phyloP scores from a whole-genome alignment of 1,140 invertebrate species.

The Drosophila baimaii region DNA sequence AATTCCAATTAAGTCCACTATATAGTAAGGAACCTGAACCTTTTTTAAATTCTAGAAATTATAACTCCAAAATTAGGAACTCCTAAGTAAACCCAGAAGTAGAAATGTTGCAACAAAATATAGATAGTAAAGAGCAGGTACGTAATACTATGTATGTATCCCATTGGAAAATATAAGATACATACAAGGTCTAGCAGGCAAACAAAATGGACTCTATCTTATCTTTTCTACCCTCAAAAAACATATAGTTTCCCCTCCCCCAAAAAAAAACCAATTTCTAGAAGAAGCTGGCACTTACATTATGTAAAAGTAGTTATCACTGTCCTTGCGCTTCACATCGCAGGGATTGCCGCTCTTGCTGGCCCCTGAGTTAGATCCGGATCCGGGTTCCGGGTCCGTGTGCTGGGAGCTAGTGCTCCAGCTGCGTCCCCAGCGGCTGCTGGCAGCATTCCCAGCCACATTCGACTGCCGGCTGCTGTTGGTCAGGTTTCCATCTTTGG shows the following conservation, averaged over 20 bases:
- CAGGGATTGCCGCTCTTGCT: conserved; percentile 49
- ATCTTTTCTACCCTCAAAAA: not conserved
- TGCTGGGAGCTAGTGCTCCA: conserved; percentile 59
- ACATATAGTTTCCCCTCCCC: too few relatives aligned
- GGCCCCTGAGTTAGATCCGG: conserved; percentile 24
- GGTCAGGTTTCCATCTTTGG: conserved; percentile 62
- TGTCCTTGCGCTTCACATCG: conserved; percentile 75
- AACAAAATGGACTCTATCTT: conserved; percentile 10
- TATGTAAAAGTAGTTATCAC: conserved; percentile 80
- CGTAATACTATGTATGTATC: not conserved
- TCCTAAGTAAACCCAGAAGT: not conserved
- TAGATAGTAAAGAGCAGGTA: not conserved
- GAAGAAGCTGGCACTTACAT: conserved; percentile 59
- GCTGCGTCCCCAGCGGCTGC: conserved; percentile 55
- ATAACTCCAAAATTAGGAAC: not conserved
- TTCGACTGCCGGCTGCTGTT: conserved; percentile 60
- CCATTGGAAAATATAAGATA: not conserved
- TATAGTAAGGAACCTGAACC: not conserved
- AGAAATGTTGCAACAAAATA: not conserved
- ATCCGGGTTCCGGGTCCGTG: conserved; percentile 48
- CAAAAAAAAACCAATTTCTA: conserved; percentile 9
- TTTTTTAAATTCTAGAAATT: not conserved
- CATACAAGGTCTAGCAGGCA: not conserved
- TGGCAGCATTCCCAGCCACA: conserved; percentile 27
- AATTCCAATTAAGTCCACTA: too few relatives aligned